Conservation (phyloP, 1,140 invertebrate species). For the Tetranychus urticae region DNA sequence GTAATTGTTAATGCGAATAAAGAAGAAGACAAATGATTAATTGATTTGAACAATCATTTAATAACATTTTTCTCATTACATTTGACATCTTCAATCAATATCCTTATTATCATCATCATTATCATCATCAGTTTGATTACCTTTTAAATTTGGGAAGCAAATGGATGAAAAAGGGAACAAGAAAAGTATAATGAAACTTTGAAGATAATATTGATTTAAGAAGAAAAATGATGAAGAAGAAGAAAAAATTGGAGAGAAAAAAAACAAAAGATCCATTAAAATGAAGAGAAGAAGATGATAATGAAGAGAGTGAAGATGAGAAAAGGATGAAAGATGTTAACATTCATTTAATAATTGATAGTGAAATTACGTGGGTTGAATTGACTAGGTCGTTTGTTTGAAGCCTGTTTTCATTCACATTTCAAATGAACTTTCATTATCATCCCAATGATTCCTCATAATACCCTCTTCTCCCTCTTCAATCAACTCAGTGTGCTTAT, state of each 20-base stretch:
- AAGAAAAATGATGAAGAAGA: neutral
- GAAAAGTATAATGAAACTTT: neutral
- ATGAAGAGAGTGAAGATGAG: neutral
- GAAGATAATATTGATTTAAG: neutral
- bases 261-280: neutral
- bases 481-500: neutral
- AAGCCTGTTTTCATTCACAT: neutral
- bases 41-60: too few relatives aligned
- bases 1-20: too few relatives aligned
- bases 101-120: too few relatives aligned
- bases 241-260: neutral
- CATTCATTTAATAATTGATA: neutral
- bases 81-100: too few relatives aligned
- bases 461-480: neutral
- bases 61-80: too few relatives aligned
- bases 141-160: too few relatives aligned
- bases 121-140: too few relatives aligned
- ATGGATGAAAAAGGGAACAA: neutral
- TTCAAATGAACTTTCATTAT: neutral
- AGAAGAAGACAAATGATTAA: too few relatives aligned
- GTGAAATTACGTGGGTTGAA: neutral
- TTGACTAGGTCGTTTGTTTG: neutral
- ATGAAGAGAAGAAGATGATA: neutral
- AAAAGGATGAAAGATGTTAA: neutral
- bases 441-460: neutral